These are phyloP conservation scores for Alviniconcha strummeri DNA, from an alignment of 2,888 invertebrate species.

Conservation along the genomic window DNA sequence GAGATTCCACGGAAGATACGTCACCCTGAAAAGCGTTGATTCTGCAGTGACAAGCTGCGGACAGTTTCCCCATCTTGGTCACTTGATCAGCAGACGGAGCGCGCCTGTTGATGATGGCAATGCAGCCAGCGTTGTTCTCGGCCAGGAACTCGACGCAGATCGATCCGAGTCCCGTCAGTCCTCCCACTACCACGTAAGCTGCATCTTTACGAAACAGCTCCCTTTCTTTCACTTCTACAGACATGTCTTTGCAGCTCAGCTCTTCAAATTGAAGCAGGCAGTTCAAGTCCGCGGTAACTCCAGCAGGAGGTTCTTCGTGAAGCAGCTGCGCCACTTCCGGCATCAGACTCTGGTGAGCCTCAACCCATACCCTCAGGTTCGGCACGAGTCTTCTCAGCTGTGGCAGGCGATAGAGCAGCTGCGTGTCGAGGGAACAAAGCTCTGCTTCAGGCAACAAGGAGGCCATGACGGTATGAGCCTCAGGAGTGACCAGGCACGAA, in stretches of 20 bases:
- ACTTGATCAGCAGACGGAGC: constrained; percentile 35
- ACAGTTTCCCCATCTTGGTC: constrained; percentile 38
- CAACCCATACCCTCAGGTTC: constrained; percentile 30
- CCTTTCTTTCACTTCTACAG: background rate
- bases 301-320: background rate
- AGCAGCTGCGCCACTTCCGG: background rate
- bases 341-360: constrained; percentile 14
- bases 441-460: constrained; percentile 19
- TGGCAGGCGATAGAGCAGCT: constrained; percentile 18
- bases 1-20: constrained; percentile 42
- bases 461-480: constrained; percentile 14
- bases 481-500: constrained; percentile 12
- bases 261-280: constrained; percentile 22
- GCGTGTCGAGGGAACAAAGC: constrained; percentile 23
- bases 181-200: constrained; percentile 57
- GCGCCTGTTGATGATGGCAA: constrained; percentile 51
- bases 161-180: constrained; percentile 61
- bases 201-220: constrained; percentile 44
- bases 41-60: constrained; percentile 35
- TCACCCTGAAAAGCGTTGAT: constrained; percentile 47
- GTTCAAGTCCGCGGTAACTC: constrained; percentile 5
- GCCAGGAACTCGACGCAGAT: constrained; percentile 50
- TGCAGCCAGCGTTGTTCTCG: constrained; percentile 45
- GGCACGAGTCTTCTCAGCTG: constrained; percentile 1
- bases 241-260: background rate